phyloP scores from a whole-genome alignment of 2,888 invertebrate genomes.

The Mimumesa dahlbomi region DNA sequence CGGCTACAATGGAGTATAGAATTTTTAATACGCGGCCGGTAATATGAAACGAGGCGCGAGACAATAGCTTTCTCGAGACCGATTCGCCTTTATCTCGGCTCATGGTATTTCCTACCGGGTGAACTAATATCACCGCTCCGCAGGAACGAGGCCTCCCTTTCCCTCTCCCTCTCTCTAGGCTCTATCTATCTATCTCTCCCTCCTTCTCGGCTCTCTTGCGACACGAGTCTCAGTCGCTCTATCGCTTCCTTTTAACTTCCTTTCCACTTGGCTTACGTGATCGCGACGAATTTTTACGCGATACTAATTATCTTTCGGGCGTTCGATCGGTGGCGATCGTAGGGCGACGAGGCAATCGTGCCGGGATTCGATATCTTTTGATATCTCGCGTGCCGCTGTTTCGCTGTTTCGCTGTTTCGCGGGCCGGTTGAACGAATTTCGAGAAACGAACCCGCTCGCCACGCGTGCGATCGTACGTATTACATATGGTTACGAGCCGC shows the following conservation, averaged over 20 bases:
- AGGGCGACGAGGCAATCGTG: too few relatives aligned
- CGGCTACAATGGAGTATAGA: conserved; percentile 64
- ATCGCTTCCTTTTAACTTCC: too few relatives aligned
- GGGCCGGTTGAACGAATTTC: conserved; percentile 34
- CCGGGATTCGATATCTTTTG: too few relatives aligned
- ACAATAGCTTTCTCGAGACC: conserved; percentile 66
- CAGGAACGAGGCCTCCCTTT: conserved; percentile 19
- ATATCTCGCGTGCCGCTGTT: too few relatives aligned
- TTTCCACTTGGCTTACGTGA: too few relatives aligned
- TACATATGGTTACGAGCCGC: conserved; percentile 36
- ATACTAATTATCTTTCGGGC: too few relatives aligned
- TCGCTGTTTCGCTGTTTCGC: too few relatives aligned
- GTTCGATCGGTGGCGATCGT: too few relatives aligned
- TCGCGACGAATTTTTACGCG: too few relatives aligned
- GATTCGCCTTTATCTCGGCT: conserved; percentile 67
- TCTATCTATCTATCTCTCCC: too few relatives aligned
- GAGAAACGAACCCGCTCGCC: conserved; percentile 25
- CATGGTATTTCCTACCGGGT: conserved; percentile 59
- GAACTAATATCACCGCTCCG: conserved; percentile 61
- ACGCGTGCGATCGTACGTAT: conserved; percentile 44
- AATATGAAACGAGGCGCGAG: conserved; percentile 66
- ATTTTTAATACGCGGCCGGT: conserved; percentile 62
- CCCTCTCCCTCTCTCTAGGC: neutral
- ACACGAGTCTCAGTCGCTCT: too few relatives aligned
- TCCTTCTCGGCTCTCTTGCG: too few relatives aligned